Evolutionary conservation across 2,797 vertebrate species (phyloP), one percentile per base, ranked within the genome.

Genomic region (Cryptoprocta ferox): DNA sequence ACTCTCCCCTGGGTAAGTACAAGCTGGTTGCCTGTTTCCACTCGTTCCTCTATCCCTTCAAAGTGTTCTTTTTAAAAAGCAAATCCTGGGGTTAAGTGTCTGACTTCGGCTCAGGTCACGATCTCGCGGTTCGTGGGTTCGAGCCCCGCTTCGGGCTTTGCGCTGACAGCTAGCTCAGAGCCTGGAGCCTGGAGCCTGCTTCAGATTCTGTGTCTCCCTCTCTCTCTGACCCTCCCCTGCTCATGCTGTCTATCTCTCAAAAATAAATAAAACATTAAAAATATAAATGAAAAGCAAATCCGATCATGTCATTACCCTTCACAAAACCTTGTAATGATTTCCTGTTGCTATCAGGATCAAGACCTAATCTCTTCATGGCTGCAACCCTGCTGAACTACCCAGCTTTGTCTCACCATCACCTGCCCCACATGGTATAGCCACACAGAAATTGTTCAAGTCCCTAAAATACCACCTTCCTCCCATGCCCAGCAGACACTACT

Each of bases 241-340:
- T n/a, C n/a, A n/a, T n/a, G n/a, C n/a, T n/a, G n/a, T n/a, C n/a
- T n/a, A n/a, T n/a, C n/a, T n/a, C n/a, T n/a, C n/a, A n/a, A n/a
- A n/a, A n/a, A n/a, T n/a, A n/a, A n/a, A n/a, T n/a, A n/a, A n/a
- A n/a, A n/a, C n/a, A n/a, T n/a, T n/a, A n/a, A n/a, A n/a, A n/a
- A n/a, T n/a, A n/a, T n/a, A n/a, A n/a, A n/a, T n/a, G n/a, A 83
- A 94, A 88, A 26, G 35, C 45, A 76, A 63, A 78, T 91, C 68
- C 80, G 56, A 86, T 75, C 28, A 14, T 5, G 5, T 39, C 75
- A 48, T 32, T 59, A 26, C 15, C 21, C 81, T 86, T 78, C 73
- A 59, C 56, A 86, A 86, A 94, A 59, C 11, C 5, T 75, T 68
- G 30, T 18, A 26, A 35, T 61, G 76, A 71, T 32, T 80, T 4